Conservation (phyloP, 2,113 vertebrate genomes). For the Spea multiplicata region DNA sequence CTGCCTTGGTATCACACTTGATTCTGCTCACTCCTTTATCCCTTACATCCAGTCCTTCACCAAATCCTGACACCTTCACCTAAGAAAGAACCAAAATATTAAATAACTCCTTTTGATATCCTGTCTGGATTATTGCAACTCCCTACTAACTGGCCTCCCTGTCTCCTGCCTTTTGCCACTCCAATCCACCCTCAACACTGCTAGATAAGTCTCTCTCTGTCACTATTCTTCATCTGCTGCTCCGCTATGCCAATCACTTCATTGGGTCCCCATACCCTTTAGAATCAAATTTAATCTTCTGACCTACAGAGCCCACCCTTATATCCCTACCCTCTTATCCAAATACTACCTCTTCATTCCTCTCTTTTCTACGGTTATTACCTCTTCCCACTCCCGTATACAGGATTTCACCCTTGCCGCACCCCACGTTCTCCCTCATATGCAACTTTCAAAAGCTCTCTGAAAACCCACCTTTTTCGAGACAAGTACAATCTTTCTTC, state of each 20-base stretch:
- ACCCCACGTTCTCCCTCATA: no score
- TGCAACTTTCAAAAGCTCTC: no score
- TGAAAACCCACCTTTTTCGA: no score
- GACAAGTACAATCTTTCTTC: conserved; percentile 21
- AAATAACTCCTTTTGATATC: no score
- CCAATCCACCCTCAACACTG: background rate
- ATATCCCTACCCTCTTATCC: no score
- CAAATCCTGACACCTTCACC: background rate
- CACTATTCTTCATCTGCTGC: background rate
- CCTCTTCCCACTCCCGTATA: background rate
- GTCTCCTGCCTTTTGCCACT: background rate
- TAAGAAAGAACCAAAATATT: background rate
- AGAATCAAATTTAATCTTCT: no score
- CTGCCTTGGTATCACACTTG: no score
- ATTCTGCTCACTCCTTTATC: background rate
- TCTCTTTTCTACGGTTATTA: background rate
- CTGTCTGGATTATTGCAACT: no score
- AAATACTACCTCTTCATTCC: background rate
- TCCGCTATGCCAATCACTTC: no score
- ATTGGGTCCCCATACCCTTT: no score
- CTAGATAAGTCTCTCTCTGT: background rate
- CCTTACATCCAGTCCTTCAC: background rate
- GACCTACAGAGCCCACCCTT: no score
- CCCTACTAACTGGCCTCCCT: no score
- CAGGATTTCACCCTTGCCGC: background rate